Conservation (phyloP, 2,888 invertebrate species). For the Cephus runcator region DNA sequence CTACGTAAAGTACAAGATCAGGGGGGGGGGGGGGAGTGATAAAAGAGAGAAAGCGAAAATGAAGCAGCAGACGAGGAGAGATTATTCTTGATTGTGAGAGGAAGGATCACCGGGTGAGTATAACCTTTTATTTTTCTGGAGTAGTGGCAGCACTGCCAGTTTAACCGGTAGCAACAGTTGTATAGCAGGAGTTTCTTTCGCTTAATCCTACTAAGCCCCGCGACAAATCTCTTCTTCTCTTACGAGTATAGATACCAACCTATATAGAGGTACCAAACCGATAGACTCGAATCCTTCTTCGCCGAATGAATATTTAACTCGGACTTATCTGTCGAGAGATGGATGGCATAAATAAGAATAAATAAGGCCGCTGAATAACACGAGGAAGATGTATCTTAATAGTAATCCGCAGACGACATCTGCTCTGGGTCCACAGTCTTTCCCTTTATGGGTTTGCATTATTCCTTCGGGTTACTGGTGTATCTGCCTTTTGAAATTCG, state of each 20-base stretch:
- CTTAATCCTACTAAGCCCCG: constrained; percentile 37
- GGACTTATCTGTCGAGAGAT: constrained; percentile 38
- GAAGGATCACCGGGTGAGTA: background rate
- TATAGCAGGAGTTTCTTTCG: constrained; percentile 25
- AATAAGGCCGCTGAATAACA: constrained; percentile 37
- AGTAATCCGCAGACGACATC: constrained; percentile 47
- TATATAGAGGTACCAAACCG: background rate
- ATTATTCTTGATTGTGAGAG: constrained; percentile 5
- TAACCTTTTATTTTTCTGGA: background rate
- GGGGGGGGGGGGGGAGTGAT: background rate
- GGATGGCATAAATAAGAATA: constrained; percentile 50
- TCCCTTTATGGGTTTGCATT: background rate
- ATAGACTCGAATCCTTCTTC: constrained; percentile 22
- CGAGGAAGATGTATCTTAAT: constrained; percentile 45
- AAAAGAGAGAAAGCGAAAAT: constrained; percentile 9
- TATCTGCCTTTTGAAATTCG: background rate
- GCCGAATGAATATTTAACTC: constrained; percentile 53
- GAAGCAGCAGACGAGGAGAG: constrained; percentile 10
- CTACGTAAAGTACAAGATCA: background rate
- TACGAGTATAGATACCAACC: background rate
- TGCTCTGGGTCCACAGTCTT: constrained; percentile 17
- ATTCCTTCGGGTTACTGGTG: background rate
- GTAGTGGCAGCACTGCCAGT: background rate
- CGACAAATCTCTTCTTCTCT: constrained; percentile 32
- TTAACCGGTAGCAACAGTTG: background rate